Base-by-base conservation (phyloP, 30 jellyfish, hydroid and myxozoan species). In the Morbakka virulenta region DNA sequence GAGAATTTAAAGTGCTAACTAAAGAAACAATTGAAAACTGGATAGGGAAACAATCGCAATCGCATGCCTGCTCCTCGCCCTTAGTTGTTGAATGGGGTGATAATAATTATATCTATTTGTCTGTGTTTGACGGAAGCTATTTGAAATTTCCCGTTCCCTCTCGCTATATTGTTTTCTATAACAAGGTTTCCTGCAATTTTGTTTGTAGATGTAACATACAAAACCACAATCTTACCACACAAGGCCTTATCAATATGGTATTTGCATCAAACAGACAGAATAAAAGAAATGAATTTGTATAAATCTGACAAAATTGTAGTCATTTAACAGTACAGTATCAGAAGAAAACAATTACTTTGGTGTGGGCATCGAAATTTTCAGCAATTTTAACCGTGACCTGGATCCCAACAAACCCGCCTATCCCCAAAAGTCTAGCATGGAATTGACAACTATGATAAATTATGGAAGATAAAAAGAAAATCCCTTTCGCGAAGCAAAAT, bases 51-150 rank as follows among this genome's bases (percentile, higher is more conserved):
- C 32, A 29, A 12, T 31, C 34, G 32, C 65, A 31, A 67, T n/a
- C 80, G 32, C 34, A 1, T 30, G 65, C 64, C 11, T 34, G n/a
- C 28, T n/a, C 80, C 11, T 29, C 65, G 35, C 80, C 67, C 35
- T 20, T 67, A 11, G 64, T 67, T 3, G 80, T 67, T 12, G 67
- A 67, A 34, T 67, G 80, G 80, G 80, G 22, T 21, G 67, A 29
- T 25, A 35, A 28, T 47, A 67, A 67, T 47, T 67, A 26, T 35
- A 12, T 67, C 27, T 67, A 67, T 67, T 32, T 64, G 29, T 32
- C 82, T 35, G 32, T 70, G 26, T 70, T 70, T 66, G 78, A 66
- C 35, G 78, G 78, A 2, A 66, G 35, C 27, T 66, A 66, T 30
- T 6, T 30, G 32, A 66, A 66, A 28, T 24, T 66, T 24, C 78